Evolutionary conservation across 1,140 invertebrate species (phyloP).

Genomic region (Lordiphosa clarofinis): DNA sequence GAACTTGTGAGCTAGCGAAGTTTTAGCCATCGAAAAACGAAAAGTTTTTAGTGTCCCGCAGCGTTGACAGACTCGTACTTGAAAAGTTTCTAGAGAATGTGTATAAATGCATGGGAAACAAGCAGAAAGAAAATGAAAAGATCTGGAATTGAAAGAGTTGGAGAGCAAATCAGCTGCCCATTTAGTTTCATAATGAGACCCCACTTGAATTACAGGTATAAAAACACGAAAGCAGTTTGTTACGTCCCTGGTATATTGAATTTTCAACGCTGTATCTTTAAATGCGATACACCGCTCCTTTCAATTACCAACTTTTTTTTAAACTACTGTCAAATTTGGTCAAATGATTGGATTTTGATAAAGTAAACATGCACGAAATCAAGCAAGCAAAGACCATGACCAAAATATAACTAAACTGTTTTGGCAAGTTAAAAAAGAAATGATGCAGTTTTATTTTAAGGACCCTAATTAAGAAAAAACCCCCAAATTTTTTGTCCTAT

Average conservation of each 20-base stretch:
- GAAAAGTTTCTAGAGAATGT: slow-evolving; percentile 16
- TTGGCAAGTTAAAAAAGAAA: too few relatives aligned
- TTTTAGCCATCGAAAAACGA: slow-evolving; percentile 19
- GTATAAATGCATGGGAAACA: slow-evolving; percentile 9
- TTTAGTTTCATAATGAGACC: slow-evolving; percentile 40
- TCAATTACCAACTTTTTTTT: too few relatives aligned
- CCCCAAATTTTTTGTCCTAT: too few relatives aligned
- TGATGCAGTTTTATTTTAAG: too few relatives aligned
- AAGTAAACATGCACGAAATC: too few relatives aligned
- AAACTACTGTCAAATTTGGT: too few relatives aligned
- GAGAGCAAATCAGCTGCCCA: slow-evolving; percentile 16
- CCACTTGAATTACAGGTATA: slow-evolving; percentile 1
- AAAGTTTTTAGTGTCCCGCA: slow-evolving; percentile 43
- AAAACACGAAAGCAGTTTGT: neutral
- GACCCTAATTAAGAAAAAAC: too few relatives aligned
- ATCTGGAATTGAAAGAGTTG: neutral
- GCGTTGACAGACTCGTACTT: slow-evolving; percentile 16
- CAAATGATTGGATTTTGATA: too few relatives aligned
- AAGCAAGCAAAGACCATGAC: too few relatives aligned
- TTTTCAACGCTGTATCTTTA: too few relatives aligned
- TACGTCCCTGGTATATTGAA: slow-evolving; percentile 3
- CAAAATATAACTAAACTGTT: too few relatives aligned
- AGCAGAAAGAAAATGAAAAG: neutral
- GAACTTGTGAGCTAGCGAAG: slow-evolving; percentile 39
- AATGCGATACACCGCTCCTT: too few relatives aligned